phyloP scores from a whole-genome alignment of 2,888 invertebrate species.

The Dione vanillae region DNA sequence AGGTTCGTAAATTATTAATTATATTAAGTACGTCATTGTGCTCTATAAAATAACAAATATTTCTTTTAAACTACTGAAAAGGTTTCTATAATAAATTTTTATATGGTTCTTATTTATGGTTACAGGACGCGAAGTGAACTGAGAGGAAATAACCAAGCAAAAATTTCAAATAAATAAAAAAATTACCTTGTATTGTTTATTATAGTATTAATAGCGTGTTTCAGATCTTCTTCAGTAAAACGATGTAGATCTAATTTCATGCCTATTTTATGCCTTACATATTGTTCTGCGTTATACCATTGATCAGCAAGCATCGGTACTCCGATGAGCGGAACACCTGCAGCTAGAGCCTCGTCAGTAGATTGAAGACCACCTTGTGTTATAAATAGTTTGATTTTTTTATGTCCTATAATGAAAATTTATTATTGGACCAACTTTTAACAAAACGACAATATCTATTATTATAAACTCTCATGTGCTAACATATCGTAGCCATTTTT shows the following conservation, averaged over 20 bases:
- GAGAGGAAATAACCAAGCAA: no score
- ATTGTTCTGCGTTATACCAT: slow-evolving; percentile 61
- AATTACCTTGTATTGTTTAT: slow-evolving; percentile 48
- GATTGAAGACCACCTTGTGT: slow-evolving; percentile 77
- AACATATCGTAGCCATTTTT: no score
- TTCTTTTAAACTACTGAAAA: no score
- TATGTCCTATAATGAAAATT: slow-evolving; percentile 35
- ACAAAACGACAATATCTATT: no score
- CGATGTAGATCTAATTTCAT: slow-evolving; percentile 56
- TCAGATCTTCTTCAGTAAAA: slow-evolving; percentile 51
- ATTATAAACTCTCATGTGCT: no score
- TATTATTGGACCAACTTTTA: not conserved
- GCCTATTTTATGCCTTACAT: slow-evolving; percentile 58
- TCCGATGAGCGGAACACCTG: slow-evolving; percentile 67
- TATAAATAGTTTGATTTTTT: slow-evolving; percentile 73
- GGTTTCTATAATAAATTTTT: no score
- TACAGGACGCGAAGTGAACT: not conserved
- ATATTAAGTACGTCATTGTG: no score
- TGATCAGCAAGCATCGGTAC: slow-evolving; percentile 71
- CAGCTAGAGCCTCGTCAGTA: slow-evolving; percentile 68
- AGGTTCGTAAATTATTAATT: no score
- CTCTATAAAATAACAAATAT: not conserved
- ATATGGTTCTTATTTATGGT: not conserved
- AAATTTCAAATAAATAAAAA: not conserved
- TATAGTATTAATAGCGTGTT: slow-evolving; percentile 47